Evolutionary conservation across 2,113 vertebrate species (phyloP).

Genomic region (Burhinus oedicnemus): DNA sequence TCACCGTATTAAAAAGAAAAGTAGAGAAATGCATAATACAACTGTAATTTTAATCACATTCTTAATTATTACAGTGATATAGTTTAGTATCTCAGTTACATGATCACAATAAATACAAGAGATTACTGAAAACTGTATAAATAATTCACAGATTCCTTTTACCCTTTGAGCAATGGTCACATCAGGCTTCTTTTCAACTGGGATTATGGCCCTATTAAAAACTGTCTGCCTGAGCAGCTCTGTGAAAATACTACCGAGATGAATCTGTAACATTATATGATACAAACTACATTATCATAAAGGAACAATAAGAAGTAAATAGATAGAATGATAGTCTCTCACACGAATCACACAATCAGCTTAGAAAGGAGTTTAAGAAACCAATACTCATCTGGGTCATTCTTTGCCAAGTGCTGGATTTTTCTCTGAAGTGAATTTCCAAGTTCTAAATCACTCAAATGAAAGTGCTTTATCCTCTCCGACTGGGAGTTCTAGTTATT

Average conservation of each 20-base stretch:
- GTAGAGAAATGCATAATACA: neutral
- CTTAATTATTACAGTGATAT: neutral
- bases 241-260: neutral
- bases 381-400: neutral
- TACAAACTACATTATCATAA: constrained; percentile 32
- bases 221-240: neutral
- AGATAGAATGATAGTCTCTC: neutral
- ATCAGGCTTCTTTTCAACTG: neutral
- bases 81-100: neutral
- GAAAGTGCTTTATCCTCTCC: constrained; percentile 31
- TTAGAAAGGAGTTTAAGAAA: neutral
- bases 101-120: neutral
- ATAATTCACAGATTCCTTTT: neutral
- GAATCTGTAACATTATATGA: neutral
- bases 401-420: neutral
- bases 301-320: constrained; percentile 31
- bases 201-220: neutral
- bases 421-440: constrained; percentile 3
- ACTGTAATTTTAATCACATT: neutral
- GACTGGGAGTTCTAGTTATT: neutral
- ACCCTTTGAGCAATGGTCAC: neutral
- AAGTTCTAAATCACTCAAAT: constrained; percentile 35
- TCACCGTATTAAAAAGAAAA: neutral
- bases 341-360: neutral
- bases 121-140: neutral